Conservation (phyloP, 2,888 invertebrate genomes). For the Eilema sororculum region DNA sequence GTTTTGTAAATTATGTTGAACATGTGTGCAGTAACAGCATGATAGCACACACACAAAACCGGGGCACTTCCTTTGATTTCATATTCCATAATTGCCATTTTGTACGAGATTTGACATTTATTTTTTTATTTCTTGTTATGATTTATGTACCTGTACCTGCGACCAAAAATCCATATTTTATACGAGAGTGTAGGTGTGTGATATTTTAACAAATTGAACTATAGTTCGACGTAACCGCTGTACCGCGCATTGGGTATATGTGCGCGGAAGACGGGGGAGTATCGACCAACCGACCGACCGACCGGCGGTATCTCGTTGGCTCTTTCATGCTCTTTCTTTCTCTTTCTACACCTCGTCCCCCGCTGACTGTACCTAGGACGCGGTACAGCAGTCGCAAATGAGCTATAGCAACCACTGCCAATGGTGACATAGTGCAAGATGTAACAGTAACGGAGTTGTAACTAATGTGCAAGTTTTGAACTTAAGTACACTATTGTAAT, state of each 20-base stretch:
- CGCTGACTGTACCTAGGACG: too few species aligned
- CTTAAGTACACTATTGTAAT: conserved; percentile 5
- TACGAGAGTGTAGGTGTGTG: conserved; percentile 1
- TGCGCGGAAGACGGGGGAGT: too few species aligned
- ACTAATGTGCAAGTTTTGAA: not conserved
- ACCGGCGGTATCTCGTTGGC: too few species aligned
- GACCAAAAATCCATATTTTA: not conserved
- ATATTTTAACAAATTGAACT: not conserved
- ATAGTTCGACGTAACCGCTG: too few species aligned
- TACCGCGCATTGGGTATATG: too few species aligned
- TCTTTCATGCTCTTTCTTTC: too few species aligned
- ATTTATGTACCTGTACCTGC: not conserved
- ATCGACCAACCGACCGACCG: too few species aligned
- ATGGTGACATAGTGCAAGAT: not conserved
- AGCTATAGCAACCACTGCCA: not conserved
- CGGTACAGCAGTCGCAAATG: too few species aligned
- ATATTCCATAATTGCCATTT: not conserved
- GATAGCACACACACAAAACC: too few species aligned
- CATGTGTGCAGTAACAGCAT: not conserved
- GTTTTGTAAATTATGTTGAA: too few species aligned
- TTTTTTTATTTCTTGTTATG: not conserved
- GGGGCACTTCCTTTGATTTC: not conserved
- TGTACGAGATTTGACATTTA: not conserved
- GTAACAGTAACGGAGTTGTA: not conserved
- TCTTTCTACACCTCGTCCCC: too few species aligned